phyloP scores from a whole-genome alignment of 2,888 invertebrate species.

The Caenorhabditis becei region DNA sequence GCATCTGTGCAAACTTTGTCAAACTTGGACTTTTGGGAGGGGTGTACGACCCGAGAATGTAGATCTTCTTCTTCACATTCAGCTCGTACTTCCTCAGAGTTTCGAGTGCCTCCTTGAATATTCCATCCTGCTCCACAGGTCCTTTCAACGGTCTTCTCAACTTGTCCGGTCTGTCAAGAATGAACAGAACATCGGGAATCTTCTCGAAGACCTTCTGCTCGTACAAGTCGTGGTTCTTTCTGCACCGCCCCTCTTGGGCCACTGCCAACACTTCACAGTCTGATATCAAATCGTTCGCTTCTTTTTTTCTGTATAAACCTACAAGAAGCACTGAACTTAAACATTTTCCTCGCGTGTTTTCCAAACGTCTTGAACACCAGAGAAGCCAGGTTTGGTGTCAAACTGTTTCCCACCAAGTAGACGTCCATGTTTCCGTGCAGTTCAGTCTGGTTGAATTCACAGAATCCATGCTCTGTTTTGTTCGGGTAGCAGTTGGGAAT shows the following conservation, averaged over 20 bases:
- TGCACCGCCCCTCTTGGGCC: constrained; percentile 20
- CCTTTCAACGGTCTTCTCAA: constrained; percentile 25
- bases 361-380: constrained; percentile 59
- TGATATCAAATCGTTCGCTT: constrained; percentile 4
- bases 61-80: constrained; percentile 58
- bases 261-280: constrained; percentile 63
- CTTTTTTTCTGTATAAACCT: constrained; percentile 10
- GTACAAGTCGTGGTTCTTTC: constrained; percentile 37
- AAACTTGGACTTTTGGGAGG: constrained; percentile 32
- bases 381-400: constrained; percentile 56
- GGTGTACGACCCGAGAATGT: constrained; percentile 46
- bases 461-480: constrained; percentile 62
- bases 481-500: constrained; percentile 63
- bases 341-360: constrained; percentile 56
- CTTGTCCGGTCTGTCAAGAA: constrained; percentile 49
- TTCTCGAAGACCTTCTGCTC: constrained; percentile 28
- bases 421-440: constrained; percentile 54
- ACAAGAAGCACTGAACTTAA: constrained; percentile 63
- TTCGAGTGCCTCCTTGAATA: constrained; percentile 43
- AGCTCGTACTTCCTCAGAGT: constrained; percentile 52
- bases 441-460: constrained; percentile 48
- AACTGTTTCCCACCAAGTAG: constrained; percentile 64
- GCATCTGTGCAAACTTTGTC: constrained; percentile 34
- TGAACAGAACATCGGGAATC: constrained; percentile 62
- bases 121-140: constrained; percentile 26